These are phyloP conservation scores for Macrotis lagotis DNA, from an alignment of 2,113 vertebrate species.

Conservation along the genomic window DNA sequence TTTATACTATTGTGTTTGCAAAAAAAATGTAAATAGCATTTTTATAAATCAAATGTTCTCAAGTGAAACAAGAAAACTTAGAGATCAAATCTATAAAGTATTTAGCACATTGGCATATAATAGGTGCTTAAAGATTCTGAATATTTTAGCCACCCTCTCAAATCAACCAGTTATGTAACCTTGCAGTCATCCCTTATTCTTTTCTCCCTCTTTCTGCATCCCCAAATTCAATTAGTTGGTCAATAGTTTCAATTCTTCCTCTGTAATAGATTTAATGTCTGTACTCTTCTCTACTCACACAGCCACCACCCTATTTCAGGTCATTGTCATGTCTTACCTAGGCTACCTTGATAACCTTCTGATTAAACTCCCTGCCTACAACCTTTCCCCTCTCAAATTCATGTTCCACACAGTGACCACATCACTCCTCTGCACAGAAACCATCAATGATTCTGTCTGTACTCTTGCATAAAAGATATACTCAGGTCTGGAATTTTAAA, in stretches of 20 bases:
- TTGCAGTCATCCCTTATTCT: background rate
- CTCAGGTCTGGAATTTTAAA: background rate
- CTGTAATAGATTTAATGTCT: background rate
- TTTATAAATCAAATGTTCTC: background rate
- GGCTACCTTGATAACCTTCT: background rate
- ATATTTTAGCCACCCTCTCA: background rate
- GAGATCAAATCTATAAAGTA: background rate
- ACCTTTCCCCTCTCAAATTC: background rate
- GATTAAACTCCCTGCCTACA: background rate
- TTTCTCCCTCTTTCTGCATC: background rate
- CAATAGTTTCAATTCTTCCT: background rate
- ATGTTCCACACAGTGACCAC: background rate
- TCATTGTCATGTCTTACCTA: background rate
- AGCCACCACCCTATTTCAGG: too few species aligned
- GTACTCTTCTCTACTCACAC: too few species aligned
- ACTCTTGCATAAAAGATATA: too few species aligned
- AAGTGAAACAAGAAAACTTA: background rate
- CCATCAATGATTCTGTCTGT: background rate
- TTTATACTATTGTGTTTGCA: background rate
- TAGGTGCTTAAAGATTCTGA: background rate
- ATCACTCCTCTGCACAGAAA: background rate
- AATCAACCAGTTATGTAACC: background rate
- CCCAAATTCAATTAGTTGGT: background rate
- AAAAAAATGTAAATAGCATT: background rate
- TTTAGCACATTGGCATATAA: background rate